These are phyloP conservation scores for Doryteuthis pealeii DNA, from an alignment of 1,140 invertebrate genomes.

Conservation along the genomic window DNA sequence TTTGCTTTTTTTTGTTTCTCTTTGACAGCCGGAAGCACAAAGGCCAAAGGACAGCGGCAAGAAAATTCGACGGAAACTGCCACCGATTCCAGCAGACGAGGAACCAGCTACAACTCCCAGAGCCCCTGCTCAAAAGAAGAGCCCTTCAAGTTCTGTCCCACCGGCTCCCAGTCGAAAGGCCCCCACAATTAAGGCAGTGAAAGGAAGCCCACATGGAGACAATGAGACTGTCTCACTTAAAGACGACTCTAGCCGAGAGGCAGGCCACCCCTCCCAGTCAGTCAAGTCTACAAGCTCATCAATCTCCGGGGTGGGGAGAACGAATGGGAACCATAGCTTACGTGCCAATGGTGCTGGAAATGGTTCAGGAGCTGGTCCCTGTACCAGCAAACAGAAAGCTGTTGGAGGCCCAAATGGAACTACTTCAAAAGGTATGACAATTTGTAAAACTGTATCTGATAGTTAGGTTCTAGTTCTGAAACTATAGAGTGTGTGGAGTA, in stretches of 20 bases:
- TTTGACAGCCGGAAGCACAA: neutral
- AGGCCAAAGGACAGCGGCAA: conserved; percentile 36
- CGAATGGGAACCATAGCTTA: too few relatives aligned
- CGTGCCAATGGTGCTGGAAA: too few relatives aligned
- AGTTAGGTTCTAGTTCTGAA: too few relatives aligned
- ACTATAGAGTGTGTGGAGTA: too few relatives aligned
- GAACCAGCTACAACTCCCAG: conserved; percentile 58
- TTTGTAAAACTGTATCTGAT: too few relatives aligned
- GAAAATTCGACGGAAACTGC: conserved; percentile 65
- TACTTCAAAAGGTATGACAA: too few relatives aligned
- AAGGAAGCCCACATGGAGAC: conserved; percentile 13
- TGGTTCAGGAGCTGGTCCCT: too few relatives aligned
- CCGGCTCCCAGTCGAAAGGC: conserved; percentile 14
- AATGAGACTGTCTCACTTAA: conserved; percentile 31
- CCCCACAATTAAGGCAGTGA: conserved; percentile 9
- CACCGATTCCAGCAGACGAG: conserved; percentile 66
- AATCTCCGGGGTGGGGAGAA: too few relatives aligned
- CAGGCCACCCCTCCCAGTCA: conserved; percentile 19
- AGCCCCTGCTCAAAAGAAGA: conserved; percentile 17
- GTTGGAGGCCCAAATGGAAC: too few relatives aligned
- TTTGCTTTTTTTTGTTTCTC: too few relatives aligned
- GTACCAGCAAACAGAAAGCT: too few relatives aligned
- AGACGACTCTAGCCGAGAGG: conserved; percentile 60
- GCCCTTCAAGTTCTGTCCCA: conserved; percentile 15
- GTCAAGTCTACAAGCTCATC: too few relatives aligned